Conservation (phyloP, 2,113 vertebrate genomes). For the Tupaia tana region DNA sequence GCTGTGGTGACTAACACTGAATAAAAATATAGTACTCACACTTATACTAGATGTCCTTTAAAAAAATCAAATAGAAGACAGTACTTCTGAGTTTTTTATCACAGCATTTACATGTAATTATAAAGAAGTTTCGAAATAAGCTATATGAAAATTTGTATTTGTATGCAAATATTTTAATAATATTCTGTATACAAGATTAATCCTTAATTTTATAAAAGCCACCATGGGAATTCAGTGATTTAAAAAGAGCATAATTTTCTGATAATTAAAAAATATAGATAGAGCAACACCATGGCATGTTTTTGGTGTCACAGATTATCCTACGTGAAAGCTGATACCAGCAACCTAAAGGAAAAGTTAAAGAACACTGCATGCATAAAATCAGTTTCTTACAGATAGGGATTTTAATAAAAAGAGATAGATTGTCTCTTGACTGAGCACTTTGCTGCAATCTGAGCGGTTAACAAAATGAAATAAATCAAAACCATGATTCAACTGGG, state of each 20-base stretch:
- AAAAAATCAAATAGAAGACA: not conserved
- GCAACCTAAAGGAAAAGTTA: not conserved
- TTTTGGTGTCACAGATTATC: slow-evolving; percentile 43
- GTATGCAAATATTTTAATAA: not conserved
- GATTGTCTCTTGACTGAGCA: not conserved
- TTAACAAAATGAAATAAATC: slow-evolving; percentile 17
- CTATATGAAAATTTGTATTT: not conserved
- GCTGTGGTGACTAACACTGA: not conserved
- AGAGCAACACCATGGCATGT: not conserved
- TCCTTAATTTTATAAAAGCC: not conserved
- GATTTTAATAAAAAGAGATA: slow-evolving; percentile 13
- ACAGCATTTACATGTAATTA: not conserved
- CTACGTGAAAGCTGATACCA: slow-evolving; percentile 28
- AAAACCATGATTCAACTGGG: not conserved
- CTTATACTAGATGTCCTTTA: not conserved
- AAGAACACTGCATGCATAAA: slow-evolving; percentile 8
- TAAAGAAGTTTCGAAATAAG: not conserved
- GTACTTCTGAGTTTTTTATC: not conserved
- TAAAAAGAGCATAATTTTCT: not conserved
- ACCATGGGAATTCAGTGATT: not conserved
- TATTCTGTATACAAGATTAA: not conserved
- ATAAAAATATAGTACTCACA: not conserved
- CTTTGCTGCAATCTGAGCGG: not conserved
- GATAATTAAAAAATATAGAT: not conserved
- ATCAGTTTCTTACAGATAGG: not conserved